Base-by-base conservation (phyloP, 2,888 invertebrate genomes). In the Dinocampus coccinellae region DNA sequence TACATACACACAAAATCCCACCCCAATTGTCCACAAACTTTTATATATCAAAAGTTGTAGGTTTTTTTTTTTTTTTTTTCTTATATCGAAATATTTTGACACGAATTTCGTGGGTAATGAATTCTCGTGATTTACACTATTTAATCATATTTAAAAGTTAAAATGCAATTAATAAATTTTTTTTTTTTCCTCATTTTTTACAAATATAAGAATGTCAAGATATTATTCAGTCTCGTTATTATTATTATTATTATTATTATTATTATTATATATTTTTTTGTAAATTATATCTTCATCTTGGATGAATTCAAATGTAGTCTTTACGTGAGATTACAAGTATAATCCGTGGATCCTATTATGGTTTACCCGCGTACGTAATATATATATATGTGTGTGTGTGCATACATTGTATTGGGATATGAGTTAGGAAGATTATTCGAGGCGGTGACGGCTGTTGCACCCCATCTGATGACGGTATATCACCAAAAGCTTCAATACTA, bases 261-360 rank as follows among this genome's bases (percentile, higher is more conserved):
- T n/a, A n/a, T n/a, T n/a, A n/a, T n/a, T n/a, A n/a, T n/a, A n/a
- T n/a, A n/a, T n/a, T n/a, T n/a, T n/a, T n/a, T n/a, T n/a, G n/a
- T n/a, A n/a, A n/a, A n/a, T n/a, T n/a, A n/a, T 60, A 34, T 10
- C 42, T 42, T 63, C 42, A 20, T n/a, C 7, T 22, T 34, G 6
- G 33, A 64, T 34, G 33, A 64, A 64, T 53, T 33, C 24, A 29
- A 55, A 60, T 16, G 53, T 22, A 34, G 58, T 42, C 33, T 29
- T 11, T 13, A 52, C 52, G 47, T 77, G 71, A 78, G 84, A 79
- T 84, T 84, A 84, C 84, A 83, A 84, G 81, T 82, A 82, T 84
- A 84, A 84, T 84, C 84, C 83, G 70, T 66, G 69, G 77, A 83
- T 82, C 82, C 78, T 79, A 81, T 84, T 82, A 84, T 81, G 78